Conservation (phyloP, 2,113 vertebrate genomes). For the Heterotilapia buettikoferi region DNA sequence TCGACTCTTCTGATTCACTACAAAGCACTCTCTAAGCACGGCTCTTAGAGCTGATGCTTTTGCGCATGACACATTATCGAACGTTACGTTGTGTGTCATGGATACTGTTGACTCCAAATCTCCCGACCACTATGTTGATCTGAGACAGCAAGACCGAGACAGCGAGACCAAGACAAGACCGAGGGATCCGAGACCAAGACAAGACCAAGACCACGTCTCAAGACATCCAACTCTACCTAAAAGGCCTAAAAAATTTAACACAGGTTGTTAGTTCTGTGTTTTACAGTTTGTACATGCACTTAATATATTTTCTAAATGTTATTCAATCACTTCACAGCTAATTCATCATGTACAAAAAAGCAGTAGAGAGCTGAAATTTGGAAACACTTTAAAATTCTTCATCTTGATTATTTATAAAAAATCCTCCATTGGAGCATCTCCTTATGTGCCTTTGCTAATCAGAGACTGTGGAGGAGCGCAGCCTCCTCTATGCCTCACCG, state of each 20-base stretch:
- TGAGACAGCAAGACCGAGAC: neutral
- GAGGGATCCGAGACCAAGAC: neutral
- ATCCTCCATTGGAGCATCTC: neutral
- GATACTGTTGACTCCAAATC: neutral
- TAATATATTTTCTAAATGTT: neutral
- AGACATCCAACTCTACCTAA: rapidly evolving
- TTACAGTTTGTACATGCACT: neutral
- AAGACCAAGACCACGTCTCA: rapidly evolving
- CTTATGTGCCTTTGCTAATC: neutral
- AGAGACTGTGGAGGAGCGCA: neutral
- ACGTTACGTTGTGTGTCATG: neutral
- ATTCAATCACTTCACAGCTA: neutral
- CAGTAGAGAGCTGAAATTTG: neutral
- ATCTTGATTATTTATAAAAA: neutral
- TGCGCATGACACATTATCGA: rapidly evolving
- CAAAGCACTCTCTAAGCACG: too few species aligned
- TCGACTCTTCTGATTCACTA: too few species aligned
- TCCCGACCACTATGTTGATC: rapidly evolving
- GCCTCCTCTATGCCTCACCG: neutral
- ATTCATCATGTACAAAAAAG: neutral
- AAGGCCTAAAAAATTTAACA: neutral
- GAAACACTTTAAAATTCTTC: neutral
- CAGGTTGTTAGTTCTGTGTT: neutral
- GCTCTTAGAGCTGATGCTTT: neutral
- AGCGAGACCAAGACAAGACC: too few species aligned